Evolutionary conservation across 92 coral and sea anemone species (phyloP), one percentile per base, ranked within the genome.

Genomic region (Galaxea fascicularis): DNA sequence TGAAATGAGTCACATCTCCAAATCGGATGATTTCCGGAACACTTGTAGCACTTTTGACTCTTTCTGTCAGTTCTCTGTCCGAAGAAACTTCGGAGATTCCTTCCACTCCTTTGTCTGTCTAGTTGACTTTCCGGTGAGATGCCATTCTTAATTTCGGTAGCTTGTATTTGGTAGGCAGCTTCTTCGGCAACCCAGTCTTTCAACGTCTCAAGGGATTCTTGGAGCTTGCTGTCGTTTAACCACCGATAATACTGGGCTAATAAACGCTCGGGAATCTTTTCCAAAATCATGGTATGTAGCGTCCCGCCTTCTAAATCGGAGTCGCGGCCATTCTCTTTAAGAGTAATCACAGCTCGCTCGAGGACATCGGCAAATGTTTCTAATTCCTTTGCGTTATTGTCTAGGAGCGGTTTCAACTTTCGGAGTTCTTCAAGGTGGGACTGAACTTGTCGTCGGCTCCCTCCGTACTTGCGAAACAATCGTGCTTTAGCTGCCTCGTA

Each of bases 281-380:
- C 91, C n/a, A 85, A 54, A 18, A 92, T 79, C 31, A 76, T 72
- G 63, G 87, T 89, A 54, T 89, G 86, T 47, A 92, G 68, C 27
- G 89, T 89, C 45, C 89, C 94, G 21, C 30, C 78, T 76, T 89
- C 90, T 62, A 89, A 76, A 46, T 88, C 94, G 51, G 92, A 80
- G 9, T 84, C 47, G 4, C 80, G 89, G 26, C 74, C 78, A 51
- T 83, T 88, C 52, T 91, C 87, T 29, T 91, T 89, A 29, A 91
- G 54, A 20, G 73, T 72, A 5, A 88, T 68, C 35, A 83, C 85
- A 24, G 91, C 92, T 62, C 88, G 29, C 44, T 91, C 88, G n/a
- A 73, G 63, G 52, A 30, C 75, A 4, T 70, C 75, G 49, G 75
- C 54, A 17, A 70, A 70, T 4, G 28, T 70, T 70, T 73, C 77